Evolutionary conservation across 2,888 invertebrate species (phyloP), one percentile per base, ranked within the genome.

Genomic region (Agrilus mali): DNA sequence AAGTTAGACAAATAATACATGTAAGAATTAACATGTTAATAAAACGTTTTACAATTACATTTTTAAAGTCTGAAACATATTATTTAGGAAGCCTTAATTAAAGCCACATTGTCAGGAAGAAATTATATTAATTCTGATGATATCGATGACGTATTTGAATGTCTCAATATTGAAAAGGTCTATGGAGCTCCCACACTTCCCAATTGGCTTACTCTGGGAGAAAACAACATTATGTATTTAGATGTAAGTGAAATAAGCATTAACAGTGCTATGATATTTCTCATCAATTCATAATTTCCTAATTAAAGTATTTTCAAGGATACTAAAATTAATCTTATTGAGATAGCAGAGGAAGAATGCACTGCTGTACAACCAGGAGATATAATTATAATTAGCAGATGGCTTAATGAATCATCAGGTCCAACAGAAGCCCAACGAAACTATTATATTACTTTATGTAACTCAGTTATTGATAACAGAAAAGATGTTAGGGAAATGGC

Each of bases 391-490:
- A 53, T 53, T 39, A 58, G 55, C 42, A 57, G 53, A 39, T 67
- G 65, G 64, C 48, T 58, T 14, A 58, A 60, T 15, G 59, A 63
- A 40, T 48, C 51, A 15, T 55, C 56, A 48, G 55, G 54, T 38
- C 46, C 56, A 7, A 53, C 52, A 17, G 52, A 54, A 50, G 41
- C 53, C 20, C 48, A 60, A 27, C 57, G 53, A 46, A 54, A 58
- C 42, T 67, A 65, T 50, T 67, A 63, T 48, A 51, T 53, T 43
- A 52, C 53, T 12, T 57, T 61, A 45, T 65, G 64, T 44, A 50
- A 60, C 67, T 71, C 74, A 27, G 67, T 77, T 55, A 60, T 76
- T 42, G 73, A 72, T 54, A 68, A 70, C 22, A 71, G 72, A 50
- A 66, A 63, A 49, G 70, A 72, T 44, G 65, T 72, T 3, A 69